Conservation (phyloP, 1,140 invertebrate genomes). For the Amphibalanus amphitrite region DNA sequence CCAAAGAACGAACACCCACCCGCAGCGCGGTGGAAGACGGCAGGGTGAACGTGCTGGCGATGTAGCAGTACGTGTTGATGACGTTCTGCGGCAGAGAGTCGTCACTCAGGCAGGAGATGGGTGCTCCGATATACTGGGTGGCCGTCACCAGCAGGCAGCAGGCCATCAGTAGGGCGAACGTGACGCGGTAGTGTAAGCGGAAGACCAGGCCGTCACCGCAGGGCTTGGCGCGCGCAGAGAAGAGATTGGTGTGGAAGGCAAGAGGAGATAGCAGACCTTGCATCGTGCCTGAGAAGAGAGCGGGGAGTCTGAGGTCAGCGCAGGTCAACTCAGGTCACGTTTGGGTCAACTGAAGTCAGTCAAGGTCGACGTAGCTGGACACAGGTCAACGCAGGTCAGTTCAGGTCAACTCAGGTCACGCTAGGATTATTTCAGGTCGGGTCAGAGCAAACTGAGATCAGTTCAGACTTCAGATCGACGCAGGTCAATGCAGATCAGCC, state of each 20-base stretch:
- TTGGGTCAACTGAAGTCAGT: too few relatives aligned
- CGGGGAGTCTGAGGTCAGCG: too few relatives aligned
- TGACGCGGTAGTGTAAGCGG: constrained; percentile 34
- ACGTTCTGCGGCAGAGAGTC: constrained; percentile 28
- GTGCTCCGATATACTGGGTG: constrained; percentile 34
- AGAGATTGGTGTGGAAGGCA: background rate
- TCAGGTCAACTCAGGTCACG: too few relatives aligned
- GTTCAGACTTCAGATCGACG: too few relatives aligned
- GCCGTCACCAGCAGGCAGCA: constrained; percentile 34
- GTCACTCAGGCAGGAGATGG: constrained; percentile 28
- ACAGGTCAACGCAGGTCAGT: too few relatives aligned
- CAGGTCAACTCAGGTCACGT: too few relatives aligned
- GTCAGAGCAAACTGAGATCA: too few relatives aligned
- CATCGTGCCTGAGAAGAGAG: background rate
- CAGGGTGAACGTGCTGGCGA: constrained; percentile 26
- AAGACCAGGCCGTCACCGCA: constrained; percentile 35
- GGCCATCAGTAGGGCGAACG: constrained; percentile 33
- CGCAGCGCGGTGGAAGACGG: constrained; percentile 13
- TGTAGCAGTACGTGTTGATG: constrained; percentile 31
- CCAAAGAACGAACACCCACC: too few relatives aligned
- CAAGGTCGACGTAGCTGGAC: too few relatives aligned
- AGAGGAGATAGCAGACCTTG: background rate
- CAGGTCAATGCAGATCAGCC: too few relatives aligned
- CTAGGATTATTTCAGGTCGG: too few relatives aligned
- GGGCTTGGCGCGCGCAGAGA: constrained; percentile 7